A percentile compares a stretch with the other conserved stretches of the same genome.
Conservation (phyloP, 2,888 invertebrate genomes). For the Oligia strigilis region DNA sequence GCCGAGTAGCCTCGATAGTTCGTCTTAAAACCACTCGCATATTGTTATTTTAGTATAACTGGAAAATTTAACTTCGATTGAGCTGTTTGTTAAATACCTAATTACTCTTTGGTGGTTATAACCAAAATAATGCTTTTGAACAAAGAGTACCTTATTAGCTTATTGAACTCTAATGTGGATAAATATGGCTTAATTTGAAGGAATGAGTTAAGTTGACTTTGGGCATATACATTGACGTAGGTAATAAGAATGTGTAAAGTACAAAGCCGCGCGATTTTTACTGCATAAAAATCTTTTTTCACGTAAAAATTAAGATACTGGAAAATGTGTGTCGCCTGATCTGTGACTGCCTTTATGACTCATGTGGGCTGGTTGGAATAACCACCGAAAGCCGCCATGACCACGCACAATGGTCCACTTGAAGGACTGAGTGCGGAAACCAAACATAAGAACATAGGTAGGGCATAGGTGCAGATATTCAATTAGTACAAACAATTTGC, state of each 20-base stretch:
- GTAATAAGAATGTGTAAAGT: too few relatives aligned
- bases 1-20: conserved; percentile 13
- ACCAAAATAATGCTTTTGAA: neutral
- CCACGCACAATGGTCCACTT: too few relatives aligned
- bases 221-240: neutral
- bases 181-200: neutral
- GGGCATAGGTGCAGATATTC: neutral
- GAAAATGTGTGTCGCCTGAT: too few relatives aligned
- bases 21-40: conserved; percentile 20
- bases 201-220: neutral
- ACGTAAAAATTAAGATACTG: too few relatives aligned
- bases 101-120: conserved; percentile 17
- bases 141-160: conserved; percentile 10
- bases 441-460: too few relatives aligned
- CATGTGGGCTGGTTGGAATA: neutral
- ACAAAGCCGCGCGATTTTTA: too few relatives aligned
- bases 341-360: neutral
- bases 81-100: conserved; percentile 21
- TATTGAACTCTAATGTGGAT: conserved; percentile 6
- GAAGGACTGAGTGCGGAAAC: too few relatives aligned
- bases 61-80: conserved; percentile 29
- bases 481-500: too few relatives aligned
- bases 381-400: too few relatives aligned
- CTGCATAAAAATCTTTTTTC: too few relatives aligned
- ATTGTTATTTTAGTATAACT: conserved; percentile 42